Conservation (phyloP, 2,113 vertebrate genomes). For the Lonchura striata region DNA sequence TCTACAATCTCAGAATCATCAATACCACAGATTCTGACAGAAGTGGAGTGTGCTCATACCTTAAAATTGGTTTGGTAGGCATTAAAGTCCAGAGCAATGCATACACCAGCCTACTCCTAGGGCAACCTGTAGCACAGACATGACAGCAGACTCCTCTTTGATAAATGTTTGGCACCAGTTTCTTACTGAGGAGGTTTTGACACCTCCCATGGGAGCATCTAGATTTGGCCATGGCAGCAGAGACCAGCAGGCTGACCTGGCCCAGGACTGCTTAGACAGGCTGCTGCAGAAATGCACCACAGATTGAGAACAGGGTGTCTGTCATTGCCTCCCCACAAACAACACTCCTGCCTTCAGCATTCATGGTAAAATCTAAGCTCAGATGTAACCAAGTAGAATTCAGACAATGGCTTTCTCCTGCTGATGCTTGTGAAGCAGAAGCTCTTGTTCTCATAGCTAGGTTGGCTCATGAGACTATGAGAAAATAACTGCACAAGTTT, state of each 20-base stretch:
- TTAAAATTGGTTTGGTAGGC: not conserved
- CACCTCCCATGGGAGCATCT: not conserved
- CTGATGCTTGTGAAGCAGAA: not conserved
- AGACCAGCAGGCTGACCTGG: not conserved
- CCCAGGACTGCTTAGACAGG: not conserved
- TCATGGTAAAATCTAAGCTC: not conserved
- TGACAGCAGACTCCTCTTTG: not conserved
- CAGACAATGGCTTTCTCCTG: not conserved
- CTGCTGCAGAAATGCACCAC: not conserved
- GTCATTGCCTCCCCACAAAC: not conserved
- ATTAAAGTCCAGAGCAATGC: not conserved
- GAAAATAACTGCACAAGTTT: not conserved
- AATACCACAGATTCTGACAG: too few relatives aligned
- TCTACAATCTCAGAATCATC: too few relatives aligned
- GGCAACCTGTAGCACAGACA: not conserved
- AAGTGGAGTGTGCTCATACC: rapidly evolving
- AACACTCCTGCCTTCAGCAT: not conserved
- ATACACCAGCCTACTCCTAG: not conserved
- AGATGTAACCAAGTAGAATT: not conserved
- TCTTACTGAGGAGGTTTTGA: not conserved
- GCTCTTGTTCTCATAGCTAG: not conserved
- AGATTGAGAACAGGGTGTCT: not conserved
- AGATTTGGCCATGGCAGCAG: rapidly evolving
- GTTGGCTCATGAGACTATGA: not conserved
- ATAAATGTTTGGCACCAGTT: not conserved